Conservation (phyloP, 2,888 invertebrate genomes). For the Chironomus tentans region DNA sequence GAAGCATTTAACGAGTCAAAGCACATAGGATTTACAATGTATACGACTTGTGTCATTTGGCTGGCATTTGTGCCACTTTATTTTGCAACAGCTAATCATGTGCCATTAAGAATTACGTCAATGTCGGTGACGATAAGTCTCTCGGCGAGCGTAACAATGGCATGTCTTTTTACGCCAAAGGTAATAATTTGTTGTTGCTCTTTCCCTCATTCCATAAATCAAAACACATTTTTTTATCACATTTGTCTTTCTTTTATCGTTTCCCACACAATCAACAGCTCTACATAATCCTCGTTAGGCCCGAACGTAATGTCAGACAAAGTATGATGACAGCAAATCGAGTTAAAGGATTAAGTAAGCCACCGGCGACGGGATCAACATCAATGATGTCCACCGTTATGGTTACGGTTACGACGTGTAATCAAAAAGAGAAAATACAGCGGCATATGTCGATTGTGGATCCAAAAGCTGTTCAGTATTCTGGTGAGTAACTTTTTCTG, state of each 20-base stretch:
- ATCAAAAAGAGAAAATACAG: constrained; percentile 56
- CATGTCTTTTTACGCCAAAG: constrained; percentile 90
- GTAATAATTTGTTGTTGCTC: constrained; percentile 43
- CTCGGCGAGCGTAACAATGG: constrained; percentile 87
- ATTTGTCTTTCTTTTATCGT: constrained; percentile 6
- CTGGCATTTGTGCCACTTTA: constrained; percentile 94
- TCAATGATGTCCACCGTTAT: constrained; percentile 61
- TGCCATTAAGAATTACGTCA: constrained; percentile 83
- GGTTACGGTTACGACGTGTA: constrained; percentile 57
- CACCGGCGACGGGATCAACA: constrained; percentile 51
- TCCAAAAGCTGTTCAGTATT: constrained; percentile 5
- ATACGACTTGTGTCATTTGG: constrained; percentile 97
- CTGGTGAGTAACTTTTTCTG: background rate
- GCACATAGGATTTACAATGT: constrained; percentile 98
- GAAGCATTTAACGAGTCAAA: constrained; percentile 98
- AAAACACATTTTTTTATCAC: background rate
- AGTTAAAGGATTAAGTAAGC: constrained; percentile 53
- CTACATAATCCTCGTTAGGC: constrained; percentile 80
- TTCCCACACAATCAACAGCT: constrained; percentile 50
- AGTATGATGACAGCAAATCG: constrained; percentile 67
- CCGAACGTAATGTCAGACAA: constrained; percentile 82
- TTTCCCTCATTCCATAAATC: background rate
- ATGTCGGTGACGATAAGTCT: constrained; percentile 94
- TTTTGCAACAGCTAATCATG: constrained; percentile 90
- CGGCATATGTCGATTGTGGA: constrained; percentile 46